These are phyloP conservation scores for Tenodera sinensis DNA, from an alignment of 2,888 invertebrate genomes.

Conservation along the genomic window DNA sequence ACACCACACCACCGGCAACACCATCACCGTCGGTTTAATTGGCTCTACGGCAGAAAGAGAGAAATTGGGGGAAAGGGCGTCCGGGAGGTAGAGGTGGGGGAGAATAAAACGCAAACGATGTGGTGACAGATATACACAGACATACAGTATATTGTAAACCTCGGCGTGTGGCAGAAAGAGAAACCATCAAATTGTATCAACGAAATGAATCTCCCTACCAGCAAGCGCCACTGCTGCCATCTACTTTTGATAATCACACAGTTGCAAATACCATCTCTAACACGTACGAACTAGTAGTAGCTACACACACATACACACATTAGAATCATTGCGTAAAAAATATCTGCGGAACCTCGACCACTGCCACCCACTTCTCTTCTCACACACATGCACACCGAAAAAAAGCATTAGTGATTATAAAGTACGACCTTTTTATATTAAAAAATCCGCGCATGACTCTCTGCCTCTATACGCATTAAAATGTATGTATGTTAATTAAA, in stretches of 20 bases:
- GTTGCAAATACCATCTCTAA: constrained; percentile 12
- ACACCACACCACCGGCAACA: background rate
- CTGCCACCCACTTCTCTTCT: background rate
- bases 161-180: background rate
- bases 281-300: background rate
- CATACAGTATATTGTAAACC: background rate
- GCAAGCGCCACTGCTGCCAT: background rate
- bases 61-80: background rate
- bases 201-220: constrained; percentile 5
- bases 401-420: constrained; percentile 15
- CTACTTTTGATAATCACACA: constrained; percentile 17
- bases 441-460: constrained; percentile 9
- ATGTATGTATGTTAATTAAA: constrained; percentile 22
- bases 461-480: constrained; percentile 20
- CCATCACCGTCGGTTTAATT: background rate
- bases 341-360: background rate
- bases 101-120: background rate
- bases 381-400: background rate
- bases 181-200: constrained; percentile 2
- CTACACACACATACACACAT: background rate
- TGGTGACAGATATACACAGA: background rate
- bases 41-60: background rate
- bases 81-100: background rate
- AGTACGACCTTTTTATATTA: constrained; percentile 17
- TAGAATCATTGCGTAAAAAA: constrained; percentile 17